Base-by-base conservation (phyloP, 2,797 vertebrate species). In the Onychomys leucogaster region DNA sequence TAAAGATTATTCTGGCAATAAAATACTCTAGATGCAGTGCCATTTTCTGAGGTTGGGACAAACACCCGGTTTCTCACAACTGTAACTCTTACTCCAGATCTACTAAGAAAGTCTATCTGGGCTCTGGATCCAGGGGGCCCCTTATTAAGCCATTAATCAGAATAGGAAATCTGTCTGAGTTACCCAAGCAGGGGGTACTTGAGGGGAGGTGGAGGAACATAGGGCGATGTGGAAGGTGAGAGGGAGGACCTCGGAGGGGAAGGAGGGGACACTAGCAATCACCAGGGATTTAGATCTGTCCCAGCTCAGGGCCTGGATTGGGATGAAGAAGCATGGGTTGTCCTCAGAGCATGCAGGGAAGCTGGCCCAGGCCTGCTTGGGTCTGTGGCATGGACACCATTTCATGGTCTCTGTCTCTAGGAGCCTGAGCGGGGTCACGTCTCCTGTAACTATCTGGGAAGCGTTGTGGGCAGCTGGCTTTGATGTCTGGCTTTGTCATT, bases 1-100 rank as follows among this genome's bases (percentile, higher is more conserved):
- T 82, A 78, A 94, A 41, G 73, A 78, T 80, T 78, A 82, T 81
- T 93, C 73, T 95, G 94, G 87, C 85, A 94, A 90, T 73, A 76
- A 61, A 57, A 3, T 49, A 57, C 23, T 94, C 69, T 71, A 86
- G 71, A 57, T 25, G 14, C 6, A 27, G 16, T 49, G 78, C 46
- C 85, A 27, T 81, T 95, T 96, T 86, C 82, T 81, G 32, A 96
- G 34, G 52, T 17, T 49, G 41, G 65, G 71, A 29, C 52, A 94
- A n/a, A 69, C 88, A 89, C 61, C 32, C 67, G 5, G 46, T 80
- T n/a, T 94, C 76, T 75, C 19, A 13, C 61, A 17, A 34, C 29
- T 16, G 9, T 93, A 46, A 81, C 82, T 90, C 88, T 94, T 61
- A 89, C 8, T 14, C 65, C 67, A 80, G 84, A 65, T 16, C n/a